Evolutionary conservation across 2,888 invertebrate genomes (phyloP).

Genomic region (Drosophila quinaria): DNA sequence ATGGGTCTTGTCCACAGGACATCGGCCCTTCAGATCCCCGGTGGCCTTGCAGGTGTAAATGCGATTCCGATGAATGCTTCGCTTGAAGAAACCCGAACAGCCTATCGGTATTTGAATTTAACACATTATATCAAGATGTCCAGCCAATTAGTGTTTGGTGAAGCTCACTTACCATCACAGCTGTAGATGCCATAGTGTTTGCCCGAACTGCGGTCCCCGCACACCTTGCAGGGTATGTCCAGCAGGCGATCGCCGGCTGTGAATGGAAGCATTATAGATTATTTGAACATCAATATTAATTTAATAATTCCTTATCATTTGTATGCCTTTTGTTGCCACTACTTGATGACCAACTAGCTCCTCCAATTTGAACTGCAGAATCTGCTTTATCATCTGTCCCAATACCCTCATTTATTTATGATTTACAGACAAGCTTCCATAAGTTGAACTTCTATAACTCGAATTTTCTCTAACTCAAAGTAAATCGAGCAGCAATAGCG

Average conservation of each 20-base stretch:
- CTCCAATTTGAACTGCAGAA: too few species aligned
- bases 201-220: slow-evolving; percentile 99
- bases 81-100: slow-evolving; percentile 98
- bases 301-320: neutral
- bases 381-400: too few species aligned
- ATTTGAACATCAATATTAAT: neutral
- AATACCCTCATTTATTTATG: too few species aligned
- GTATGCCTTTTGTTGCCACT: too few species aligned
- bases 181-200: slow-evolving; percentile 99
- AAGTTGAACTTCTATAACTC: too few species aligned
- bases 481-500: too few species aligned
- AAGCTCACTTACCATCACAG: slow-evolving; percentile 96
- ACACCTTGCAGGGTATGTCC: slow-evolving; percentile 99
- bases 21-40: slow-evolving; percentile 95
- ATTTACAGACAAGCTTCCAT: too few species aligned
- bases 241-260: slow-evolving; percentile 95
- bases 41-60: slow-evolving; percentile 99
- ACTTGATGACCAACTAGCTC: too few species aligned
- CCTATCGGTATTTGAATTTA: slow-evolving; percentile 86
- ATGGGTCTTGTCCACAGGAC: slow-evolving; percentile 98
- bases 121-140: neutral
- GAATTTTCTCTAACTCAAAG: too few species aligned
- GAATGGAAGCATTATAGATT: neutral
- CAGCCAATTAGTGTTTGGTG: neutral
- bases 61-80: slow-evolving; percentile 97